These are phyloP conservation scores for Galbula dea DNA, from an alignment of 2,113 vertebrate genomes.

Conservation along the genomic window DNA sequence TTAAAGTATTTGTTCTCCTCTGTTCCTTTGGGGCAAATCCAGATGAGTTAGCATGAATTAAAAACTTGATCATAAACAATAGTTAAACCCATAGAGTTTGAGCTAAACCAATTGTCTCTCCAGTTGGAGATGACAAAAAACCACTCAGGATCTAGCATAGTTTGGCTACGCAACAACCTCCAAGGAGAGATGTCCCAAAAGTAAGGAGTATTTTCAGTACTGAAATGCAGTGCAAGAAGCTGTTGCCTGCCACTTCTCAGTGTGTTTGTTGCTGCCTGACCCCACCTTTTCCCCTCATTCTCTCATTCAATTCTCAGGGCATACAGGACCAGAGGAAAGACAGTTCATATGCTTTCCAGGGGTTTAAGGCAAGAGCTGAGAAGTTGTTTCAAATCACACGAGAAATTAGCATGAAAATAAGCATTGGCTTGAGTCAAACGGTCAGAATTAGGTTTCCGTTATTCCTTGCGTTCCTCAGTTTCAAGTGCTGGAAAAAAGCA, in stretches of 20 bases:
- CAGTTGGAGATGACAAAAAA: background rate
- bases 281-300: background rate
- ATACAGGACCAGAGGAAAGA: background rate
- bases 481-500: background rate
- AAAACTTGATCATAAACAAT: background rate
- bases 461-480: background rate
- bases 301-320: background rate
- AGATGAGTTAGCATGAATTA: background rate
- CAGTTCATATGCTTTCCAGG: background rate
- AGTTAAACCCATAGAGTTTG: background rate
- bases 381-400: no score
- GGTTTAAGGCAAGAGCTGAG: background rate
- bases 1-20: accelerated
- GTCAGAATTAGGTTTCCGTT: background rate
- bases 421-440: background rate
- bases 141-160: background rate
- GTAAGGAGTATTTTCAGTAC: background rate
- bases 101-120: background rate
- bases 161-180: accelerated
- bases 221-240: background rate
- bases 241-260: background rate
- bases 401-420: background rate
- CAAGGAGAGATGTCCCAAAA: background rate
- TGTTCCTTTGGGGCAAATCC: accelerated
- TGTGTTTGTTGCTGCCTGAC: background rate